Evolutionary conservation across 2,113 vertebrate genomes (phyloP).

Genomic region (Vireo altiloquus): DNA sequence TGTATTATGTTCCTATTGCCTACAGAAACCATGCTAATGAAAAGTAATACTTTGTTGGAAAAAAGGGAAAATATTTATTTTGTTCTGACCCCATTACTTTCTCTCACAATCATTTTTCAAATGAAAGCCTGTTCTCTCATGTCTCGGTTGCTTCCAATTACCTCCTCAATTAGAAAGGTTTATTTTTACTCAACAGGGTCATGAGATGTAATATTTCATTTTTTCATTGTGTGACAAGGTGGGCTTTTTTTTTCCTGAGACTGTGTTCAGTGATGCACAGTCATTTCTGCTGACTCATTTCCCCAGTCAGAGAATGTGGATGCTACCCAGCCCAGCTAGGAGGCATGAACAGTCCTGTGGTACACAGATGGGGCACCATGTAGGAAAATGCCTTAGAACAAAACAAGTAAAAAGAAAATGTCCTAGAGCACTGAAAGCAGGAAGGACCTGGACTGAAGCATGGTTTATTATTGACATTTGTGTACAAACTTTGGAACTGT

Average conservation of each 20-base stretch:
- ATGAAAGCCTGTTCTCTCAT: background rate
- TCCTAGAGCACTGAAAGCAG: background rate
- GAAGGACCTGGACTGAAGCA: background rate
- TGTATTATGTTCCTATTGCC: background rate
- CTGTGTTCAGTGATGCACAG: background rate
- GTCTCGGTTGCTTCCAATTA: background rate
- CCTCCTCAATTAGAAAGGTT: background rate
- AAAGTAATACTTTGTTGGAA: background rate
- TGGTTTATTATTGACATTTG: background rate
- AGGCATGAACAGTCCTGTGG: background rate
- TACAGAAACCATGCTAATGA: background rate
- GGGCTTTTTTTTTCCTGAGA: background rate
- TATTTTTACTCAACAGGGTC: background rate
- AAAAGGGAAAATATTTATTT: background rate
- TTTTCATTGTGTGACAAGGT: background rate
- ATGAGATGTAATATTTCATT: background rate
- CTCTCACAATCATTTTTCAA: background rate
- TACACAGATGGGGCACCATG: background rate
- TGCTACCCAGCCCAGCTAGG: background rate
- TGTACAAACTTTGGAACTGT: background rate
- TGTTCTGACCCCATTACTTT: background rate
- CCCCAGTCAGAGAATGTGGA: background rate
- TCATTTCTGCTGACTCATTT: slow-evolving; percentile 27
- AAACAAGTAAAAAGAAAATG: background rate
- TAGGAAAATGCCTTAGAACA: background rate